A percentile compares a stretch with the other conserved stretches of the same genome.
Evolutionary conservation across 2,113 vertebrate species (phyloP).

Genomic region (Pungitius pungitius): DNA sequence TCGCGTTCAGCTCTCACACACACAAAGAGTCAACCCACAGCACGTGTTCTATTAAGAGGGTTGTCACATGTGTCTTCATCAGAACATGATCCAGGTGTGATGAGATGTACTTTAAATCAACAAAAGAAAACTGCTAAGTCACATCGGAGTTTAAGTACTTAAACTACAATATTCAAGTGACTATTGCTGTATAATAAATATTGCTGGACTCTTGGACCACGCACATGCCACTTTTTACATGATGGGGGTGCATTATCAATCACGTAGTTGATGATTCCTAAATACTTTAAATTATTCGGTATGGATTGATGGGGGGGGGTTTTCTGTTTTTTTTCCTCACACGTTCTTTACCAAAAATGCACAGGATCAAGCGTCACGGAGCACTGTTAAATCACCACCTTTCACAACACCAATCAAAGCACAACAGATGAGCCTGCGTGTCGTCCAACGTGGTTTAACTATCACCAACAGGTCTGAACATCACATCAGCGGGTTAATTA

Average conservation of each 20-base stretch:
- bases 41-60: background rate
- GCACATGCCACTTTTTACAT: slow-evolving; percentile 53
- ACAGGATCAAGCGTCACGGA: slow-evolving; percentile 67
- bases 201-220: slow-evolving; percentile 74
- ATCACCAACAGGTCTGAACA: slow-evolving; percentile 66
- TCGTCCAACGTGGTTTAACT: slow-evolving; percentile 62
- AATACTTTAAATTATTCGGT: slow-evolving; percentile 43
- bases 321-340: slow-evolving; percentile 5
- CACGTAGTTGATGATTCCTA: slow-evolving; percentile 48
- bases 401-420: slow-evolving; percentile 65
- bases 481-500: slow-evolving; percentile 76
- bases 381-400: slow-evolving; percentile 64
- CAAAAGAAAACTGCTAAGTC: slow-evolving; percentile 56
- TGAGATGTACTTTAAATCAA: slow-evolving; percentile 54
- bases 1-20: slow-evolving; percentile 29
- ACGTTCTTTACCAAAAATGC: slow-evolving; percentile 50
- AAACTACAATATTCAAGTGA: slow-evolving; percentile 60
- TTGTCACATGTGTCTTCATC: slow-evolving; percentile 1
- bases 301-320: too few species aligned
- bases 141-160: slow-evolving; percentile 56
- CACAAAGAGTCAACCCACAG: slow-evolving; percentile 24
- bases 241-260: slow-evolving; percentile 45
- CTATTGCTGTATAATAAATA: slow-evolving; percentile 80
- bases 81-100: slow-evolving; percentile 62
- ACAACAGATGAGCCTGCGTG: slow-evolving; percentile 66